Conservation (phyloP, 2,797 vertebrate species). For the Petrocephalus schoutedeni region DNA sequence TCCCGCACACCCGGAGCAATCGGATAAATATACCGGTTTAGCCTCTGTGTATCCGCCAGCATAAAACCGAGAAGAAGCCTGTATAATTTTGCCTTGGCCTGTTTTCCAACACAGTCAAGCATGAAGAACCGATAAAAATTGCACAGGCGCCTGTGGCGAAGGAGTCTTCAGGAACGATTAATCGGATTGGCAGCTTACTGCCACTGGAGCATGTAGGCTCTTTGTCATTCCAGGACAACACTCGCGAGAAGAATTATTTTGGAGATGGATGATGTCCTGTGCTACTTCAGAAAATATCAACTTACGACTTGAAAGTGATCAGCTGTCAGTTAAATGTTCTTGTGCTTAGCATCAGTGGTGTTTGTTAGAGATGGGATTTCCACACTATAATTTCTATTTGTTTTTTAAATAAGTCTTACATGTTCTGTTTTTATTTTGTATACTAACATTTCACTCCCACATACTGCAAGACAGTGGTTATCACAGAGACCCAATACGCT, state of each 20-base stretch:
- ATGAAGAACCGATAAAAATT: neutral
- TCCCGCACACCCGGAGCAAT: neutral
- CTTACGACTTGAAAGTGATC: neutral
- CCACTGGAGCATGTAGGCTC: neutral
- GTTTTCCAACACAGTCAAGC: neutral
- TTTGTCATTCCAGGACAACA: neutral
- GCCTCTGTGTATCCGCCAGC: neutral
- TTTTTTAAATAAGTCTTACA: neutral
- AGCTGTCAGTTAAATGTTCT: neutral
- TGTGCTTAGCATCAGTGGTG: neutral
- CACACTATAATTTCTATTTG: neutral
- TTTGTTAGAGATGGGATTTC: neutral
- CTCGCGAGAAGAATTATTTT: neutral
- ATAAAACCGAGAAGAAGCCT: neutral
- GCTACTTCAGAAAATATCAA: neutral
- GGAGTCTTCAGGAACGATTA: neutral
- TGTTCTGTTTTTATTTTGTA: neutral
- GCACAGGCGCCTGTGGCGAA: neutral
- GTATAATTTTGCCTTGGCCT: neutral
- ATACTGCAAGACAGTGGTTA: neutral
- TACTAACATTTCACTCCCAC: neutral
- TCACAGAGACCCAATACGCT: neutral
- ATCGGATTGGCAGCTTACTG: neutral
- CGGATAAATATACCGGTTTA: neutral
- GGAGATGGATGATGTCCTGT: neutral